These are phyloP conservation scores for Chironomus tepperi DNA, from an alignment of 1,140 invertebrate species.

Conservation along the genomic window DNA sequence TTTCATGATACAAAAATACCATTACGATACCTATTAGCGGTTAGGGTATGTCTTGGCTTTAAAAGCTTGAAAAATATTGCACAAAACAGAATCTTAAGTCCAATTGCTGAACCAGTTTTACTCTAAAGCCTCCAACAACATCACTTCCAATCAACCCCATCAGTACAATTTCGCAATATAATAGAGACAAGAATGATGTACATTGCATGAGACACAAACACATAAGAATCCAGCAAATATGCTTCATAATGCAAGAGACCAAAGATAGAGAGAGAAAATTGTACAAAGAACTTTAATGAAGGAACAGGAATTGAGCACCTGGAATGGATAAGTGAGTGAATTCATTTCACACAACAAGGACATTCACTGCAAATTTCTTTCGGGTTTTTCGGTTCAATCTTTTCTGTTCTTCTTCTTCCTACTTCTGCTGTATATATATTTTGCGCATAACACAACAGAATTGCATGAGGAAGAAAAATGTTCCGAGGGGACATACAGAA, in stretches of 20 bases:
- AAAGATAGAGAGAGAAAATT: background rate
- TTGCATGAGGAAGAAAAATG: background rate
- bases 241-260: background rate
- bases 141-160: too few relatives aligned
- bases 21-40: too few relatives aligned
- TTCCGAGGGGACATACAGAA: background rate
- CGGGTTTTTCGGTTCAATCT: conserved; percentile 7
- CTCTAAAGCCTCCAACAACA: too few relatives aligned
- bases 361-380: background rate
- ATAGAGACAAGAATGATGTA: too few relatives aligned
- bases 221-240: background rate
- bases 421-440: background rate
- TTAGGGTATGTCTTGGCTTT: too few relatives aligned
- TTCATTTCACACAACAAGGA: background rate
- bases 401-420: background rate
- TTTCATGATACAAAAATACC: too few relatives aligned
- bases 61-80: too few relatives aligned
- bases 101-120: too few relatives aligned
- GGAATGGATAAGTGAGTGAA: background rate
- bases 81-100: too few relatives aligned
- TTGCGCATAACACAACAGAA: background rate
- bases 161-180: too few relatives aligned
- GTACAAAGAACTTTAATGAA: conserved; percentile 8
- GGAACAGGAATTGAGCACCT: conserved; percentile 11
- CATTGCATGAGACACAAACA: too few relatives aligned